Evolutionary conservation across 2,888 invertebrate species (phyloP).

Genomic region (Thecophora atra): DNA sequence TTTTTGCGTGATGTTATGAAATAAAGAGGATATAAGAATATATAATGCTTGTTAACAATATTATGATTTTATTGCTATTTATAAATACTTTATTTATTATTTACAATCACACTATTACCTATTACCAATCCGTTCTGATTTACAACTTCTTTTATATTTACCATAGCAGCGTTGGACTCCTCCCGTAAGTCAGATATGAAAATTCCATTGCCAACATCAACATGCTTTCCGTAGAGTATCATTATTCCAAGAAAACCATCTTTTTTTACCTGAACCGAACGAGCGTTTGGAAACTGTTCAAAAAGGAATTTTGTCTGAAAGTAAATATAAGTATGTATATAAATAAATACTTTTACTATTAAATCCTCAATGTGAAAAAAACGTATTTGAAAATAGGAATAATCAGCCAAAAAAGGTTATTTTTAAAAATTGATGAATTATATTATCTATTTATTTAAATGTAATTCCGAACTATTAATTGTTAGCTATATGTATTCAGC

Average conservation of each 20-base stretch:
- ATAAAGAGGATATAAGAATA: background rate
- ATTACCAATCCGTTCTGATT: too few relatives aligned
- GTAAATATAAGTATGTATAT: constrained; percentile 2
- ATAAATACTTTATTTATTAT: background rate
- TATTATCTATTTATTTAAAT: too few relatives aligned
- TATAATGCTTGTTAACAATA: background rate
- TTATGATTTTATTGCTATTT: background rate
- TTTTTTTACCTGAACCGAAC: constrained; percentile 86
- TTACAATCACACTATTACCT: background rate
- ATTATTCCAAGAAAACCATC: constrained; percentile 83
- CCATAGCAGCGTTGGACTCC: constrained; percentile 87
- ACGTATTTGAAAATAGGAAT: background rate
- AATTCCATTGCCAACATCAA: constrained; percentile 90
- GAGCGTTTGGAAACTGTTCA: constrained; percentile 68
- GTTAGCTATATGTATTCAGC: too few relatives aligned
- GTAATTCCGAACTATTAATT: too few relatives aligned
- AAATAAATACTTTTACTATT: too few relatives aligned
- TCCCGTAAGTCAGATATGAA: constrained; percentile 93
- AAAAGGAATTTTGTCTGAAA: constrained; percentile 60
- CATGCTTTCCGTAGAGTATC: constrained; percentile 94
- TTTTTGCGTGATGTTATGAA: background rate
- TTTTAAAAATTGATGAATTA: too few relatives aligned
- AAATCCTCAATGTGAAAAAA: background rate
- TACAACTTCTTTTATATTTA: constrained; percentile 58
- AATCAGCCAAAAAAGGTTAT: too few relatives aligned